Conservation (phyloP, 2,113 vertebrate genomes). For the Brachypteracias leptosomus region DNA sequence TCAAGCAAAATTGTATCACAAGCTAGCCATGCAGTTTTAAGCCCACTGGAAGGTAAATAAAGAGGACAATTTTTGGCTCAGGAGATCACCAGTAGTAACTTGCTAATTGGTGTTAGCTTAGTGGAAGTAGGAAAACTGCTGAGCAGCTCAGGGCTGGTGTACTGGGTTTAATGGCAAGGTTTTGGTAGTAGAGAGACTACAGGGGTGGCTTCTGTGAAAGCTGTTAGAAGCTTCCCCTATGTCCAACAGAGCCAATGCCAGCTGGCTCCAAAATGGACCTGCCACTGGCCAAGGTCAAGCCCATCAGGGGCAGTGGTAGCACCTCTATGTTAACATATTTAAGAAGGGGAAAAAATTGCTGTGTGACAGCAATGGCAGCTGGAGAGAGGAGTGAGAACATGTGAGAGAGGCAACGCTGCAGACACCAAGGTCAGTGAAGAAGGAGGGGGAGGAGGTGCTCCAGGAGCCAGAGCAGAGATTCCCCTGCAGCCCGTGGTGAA, state of each 20-base stretch:
- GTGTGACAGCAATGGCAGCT: no score
- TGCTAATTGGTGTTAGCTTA: background rate
- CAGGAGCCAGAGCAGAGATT: background rate
- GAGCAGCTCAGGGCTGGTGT: background rate
- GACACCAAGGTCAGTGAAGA: background rate
- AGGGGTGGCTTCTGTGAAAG: background rate
- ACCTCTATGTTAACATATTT: background rate
- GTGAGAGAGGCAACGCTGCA: no score
- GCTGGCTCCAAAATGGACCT: no score
- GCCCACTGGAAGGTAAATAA: background rate
- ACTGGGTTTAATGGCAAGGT: background rate
- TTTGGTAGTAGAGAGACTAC: background rate
- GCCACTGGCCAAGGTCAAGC: fast-evolving
- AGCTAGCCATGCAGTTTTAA: background rate
- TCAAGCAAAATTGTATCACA: background rate
- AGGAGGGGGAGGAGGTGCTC: background rate
- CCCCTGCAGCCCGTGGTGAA: background rate
- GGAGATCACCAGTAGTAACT: background rate
- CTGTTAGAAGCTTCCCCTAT: fast-evolving
- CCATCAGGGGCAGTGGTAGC: fast-evolving
- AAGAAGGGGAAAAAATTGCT: no score
- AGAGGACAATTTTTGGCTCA: background rate
- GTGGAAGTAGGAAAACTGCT: background rate
- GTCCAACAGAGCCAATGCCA: background rate
- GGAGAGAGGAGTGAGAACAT: background rate